Percentiles rank a stretch among this genome's conserved stretches.
Evolutionary conservation across 2,113 vertebrate species (phyloP).

Genomic region (Trochalopteron elliotii): DNA sequence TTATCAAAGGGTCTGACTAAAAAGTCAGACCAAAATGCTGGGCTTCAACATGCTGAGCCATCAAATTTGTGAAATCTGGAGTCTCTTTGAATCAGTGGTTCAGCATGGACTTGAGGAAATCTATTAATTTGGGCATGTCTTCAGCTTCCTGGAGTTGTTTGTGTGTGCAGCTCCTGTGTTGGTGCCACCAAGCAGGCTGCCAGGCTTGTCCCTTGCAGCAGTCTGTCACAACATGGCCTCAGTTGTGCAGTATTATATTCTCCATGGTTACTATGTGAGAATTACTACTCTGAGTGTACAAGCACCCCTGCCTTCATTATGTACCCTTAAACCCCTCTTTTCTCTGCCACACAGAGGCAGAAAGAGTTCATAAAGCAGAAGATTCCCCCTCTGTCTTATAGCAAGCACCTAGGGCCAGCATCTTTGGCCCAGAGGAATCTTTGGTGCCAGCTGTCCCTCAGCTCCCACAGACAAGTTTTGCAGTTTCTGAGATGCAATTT

Average conservation of each 20-base stretch:
- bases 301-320: neutral
- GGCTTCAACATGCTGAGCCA: neutral
- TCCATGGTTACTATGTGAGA: neutral
- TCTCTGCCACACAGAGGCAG: neutral
- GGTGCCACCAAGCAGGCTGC: neutral
- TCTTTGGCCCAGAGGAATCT: neutral
- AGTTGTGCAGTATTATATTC: neutral
- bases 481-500: neutral
- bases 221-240: neutral
- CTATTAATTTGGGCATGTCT: neutral
- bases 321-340: neutral
- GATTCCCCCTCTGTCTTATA: rapidly evolving
- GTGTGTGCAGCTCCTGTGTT: neutral
- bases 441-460: neutral
- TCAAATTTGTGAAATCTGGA: neutral
- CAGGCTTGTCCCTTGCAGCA: neutral
- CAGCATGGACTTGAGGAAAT: neutral
- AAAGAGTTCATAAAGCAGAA: neutral
- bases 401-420: no score
- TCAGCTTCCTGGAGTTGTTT: neutral
- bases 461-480: neutral
- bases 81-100: neutral
- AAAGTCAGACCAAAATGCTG: neutral
- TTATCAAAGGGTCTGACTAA: neutral
- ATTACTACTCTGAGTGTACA: neutral